Conservation (phyloP, 2,797 vertebrate genomes). For the Silurus aristotelis region DNA sequence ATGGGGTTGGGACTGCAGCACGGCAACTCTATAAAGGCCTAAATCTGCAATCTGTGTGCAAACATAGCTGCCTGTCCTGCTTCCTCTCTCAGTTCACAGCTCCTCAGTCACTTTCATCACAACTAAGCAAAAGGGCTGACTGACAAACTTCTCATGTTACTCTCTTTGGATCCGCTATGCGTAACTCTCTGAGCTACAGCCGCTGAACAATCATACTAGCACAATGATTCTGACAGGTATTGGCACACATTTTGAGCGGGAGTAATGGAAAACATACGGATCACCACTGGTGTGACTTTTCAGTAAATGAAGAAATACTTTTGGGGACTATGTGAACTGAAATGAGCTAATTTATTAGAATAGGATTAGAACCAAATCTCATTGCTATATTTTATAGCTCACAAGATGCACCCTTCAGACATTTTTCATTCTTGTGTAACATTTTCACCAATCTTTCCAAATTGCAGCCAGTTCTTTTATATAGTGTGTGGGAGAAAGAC, state of each 20-base stretch:
- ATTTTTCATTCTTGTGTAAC: neutral
- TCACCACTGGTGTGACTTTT: neutral
- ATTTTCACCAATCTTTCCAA: neutral
- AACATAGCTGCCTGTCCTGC: constrained; percentile 29
- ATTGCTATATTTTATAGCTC: constrained; percentile 11
- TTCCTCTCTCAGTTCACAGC: constrained; percentile 25
- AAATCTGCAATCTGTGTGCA: constrained; percentile 53
- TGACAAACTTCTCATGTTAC: neutral
- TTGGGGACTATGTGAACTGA: neutral
- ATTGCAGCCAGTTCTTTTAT: neutral
- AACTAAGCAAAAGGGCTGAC: constrained; percentile 15
- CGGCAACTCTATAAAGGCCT: constrained; percentile 38
- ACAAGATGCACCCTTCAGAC: neutral
- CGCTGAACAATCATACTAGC: neutral
- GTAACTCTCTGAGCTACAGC: constrained; percentile 1
- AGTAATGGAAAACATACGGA: neutral
- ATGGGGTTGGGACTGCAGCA: constrained; percentile 26
- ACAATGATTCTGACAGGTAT: neutral
- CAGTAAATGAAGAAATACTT: constrained; percentile 7
- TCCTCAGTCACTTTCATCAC: constrained; percentile 44
- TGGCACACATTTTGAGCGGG: constrained; percentile 13
- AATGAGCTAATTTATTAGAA: neutral
- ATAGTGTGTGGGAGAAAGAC: too few relatives aligned
- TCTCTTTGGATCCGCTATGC: neutral
- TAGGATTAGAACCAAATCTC: constrained; percentile 12